Evolutionary conservation across 2,888 invertebrate genomes (phyloP).

Genomic region (Apotomis betuletana): DNA sequence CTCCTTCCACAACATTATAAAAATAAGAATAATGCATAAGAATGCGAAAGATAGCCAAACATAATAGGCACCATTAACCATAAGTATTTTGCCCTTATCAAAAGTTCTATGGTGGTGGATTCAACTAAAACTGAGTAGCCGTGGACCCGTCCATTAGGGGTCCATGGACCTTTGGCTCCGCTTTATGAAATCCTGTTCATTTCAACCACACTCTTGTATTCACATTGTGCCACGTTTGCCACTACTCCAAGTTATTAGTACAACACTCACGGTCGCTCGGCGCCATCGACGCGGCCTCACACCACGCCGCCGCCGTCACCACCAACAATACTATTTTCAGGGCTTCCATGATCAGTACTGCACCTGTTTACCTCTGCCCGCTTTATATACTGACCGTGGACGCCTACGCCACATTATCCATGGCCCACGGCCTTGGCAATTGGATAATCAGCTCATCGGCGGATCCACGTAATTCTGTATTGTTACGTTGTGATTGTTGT

Average conservation of each 20-base stretch:
- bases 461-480: constrained; percentile 43
- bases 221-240: neutral
- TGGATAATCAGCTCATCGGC: constrained; percentile 61
- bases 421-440: constrained; percentile 70
- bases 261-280: constrained; percentile 70
- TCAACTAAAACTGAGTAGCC: too few species aligned
- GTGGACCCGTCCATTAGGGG: too few species aligned
- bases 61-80: too few species aligned
- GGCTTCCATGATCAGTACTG: constrained; percentile 64
- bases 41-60: too few species aligned
- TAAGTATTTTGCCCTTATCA: too few species aligned
- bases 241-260: neutral
- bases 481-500: constrained; percentile 15
- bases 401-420: constrained; percentile 72
- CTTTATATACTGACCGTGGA: constrained; percentile 75
- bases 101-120: too few species aligned
- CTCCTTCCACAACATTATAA: too few species aligned
- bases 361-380: constrained; percentile 62
- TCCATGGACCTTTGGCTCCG: too few species aligned
- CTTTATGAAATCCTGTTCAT: neutral
- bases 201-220: neutral
- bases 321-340: constrained; percentile 58
- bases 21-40: too few species aligned
- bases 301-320: constrained; percentile 52
- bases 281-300: constrained; percentile 63